Conservation (phyloP, 1,140 invertebrate genomes). For the Neodiprion virginianus region DNA sequence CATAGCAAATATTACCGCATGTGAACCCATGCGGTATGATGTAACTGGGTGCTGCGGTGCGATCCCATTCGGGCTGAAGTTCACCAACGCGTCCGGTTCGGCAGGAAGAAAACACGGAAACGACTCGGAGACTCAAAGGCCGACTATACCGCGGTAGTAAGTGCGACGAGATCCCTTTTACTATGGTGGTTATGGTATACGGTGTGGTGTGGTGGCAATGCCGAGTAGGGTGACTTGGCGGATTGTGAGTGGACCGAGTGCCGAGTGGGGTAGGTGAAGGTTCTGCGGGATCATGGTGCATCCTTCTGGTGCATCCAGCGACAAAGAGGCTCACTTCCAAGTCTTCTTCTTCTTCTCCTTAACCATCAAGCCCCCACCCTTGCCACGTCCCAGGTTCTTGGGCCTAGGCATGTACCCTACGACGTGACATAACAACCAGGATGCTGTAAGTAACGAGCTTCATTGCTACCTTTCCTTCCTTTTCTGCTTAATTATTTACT, state of each 20-base stretch:
- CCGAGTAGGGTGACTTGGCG: neutral
- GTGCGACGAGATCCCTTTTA: neutral
- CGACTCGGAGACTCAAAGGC: neutral
- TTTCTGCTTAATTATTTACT: too few species aligned
- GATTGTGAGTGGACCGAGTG: neutral
- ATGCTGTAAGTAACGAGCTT: too few species aligned
- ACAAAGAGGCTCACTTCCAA: conserved; percentile 2
- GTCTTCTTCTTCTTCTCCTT: neutral
- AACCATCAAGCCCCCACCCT: neutral
- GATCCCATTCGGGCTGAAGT: neutral
- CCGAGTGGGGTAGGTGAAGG: neutral
- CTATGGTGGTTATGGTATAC: neutral
- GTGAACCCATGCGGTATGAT: too few species aligned
- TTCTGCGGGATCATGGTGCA: too few species aligned
- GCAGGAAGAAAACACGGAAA: conserved; percentile 1
- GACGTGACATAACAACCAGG: too few species aligned
- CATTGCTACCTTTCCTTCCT: too few species aligned
- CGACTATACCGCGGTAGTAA: neutral
- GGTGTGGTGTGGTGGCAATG: neutral
- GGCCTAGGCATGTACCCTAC: too few species aligned
- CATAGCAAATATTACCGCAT: too few species aligned
- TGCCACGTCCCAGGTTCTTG: neutral
- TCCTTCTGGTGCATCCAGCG: neutral
- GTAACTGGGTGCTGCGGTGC: too few species aligned
- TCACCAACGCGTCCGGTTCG: neutral